Evolutionary conservation across 2,888 invertebrate species (phyloP).

Genomic region (Tipula confusa): DNA sequence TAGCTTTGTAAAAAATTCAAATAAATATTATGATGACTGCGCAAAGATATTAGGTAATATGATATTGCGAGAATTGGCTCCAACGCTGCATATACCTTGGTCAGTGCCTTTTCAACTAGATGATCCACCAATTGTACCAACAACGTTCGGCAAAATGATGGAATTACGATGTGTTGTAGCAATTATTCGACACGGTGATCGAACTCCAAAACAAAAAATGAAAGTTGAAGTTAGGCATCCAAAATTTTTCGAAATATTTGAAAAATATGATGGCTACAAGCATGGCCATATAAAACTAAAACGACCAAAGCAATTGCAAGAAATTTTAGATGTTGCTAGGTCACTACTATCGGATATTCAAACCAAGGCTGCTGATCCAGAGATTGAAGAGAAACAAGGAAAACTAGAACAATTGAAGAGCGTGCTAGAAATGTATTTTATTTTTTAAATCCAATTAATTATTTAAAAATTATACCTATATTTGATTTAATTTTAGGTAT

Average conservation of each 20-base stretch:
- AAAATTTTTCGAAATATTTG: slow-evolving; percentile 98
- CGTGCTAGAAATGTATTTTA: slow-evolving; percentile 95
- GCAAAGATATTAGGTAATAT: slow-evolving; percentile 97
- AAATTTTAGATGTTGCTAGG: slow-evolving; percentile 94
- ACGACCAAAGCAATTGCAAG: slow-evolving; percentile 93
- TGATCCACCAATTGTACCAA: slow-evolving; percentile 98
- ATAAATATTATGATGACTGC: slow-evolving; percentile 99
- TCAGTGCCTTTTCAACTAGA: slow-evolving; percentile 94
- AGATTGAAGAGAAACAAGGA: slow-evolving; percentile 93
- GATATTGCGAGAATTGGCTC: slow-evolving; percentile 91
- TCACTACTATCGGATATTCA: slow-evolving; percentile 85
- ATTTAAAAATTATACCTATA: not conserved
- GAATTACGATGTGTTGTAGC: slow-evolving; percentile 91
- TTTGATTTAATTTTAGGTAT: slow-evolving; percentile 62
- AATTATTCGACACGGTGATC: slow-evolving; percentile 95
- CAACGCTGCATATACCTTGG: slow-evolving; percentile 95
- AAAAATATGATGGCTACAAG: slow-evolving; percentile 93
- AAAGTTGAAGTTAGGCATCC: slow-evolving; percentile 97
- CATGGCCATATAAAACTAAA: slow-evolving; percentile 96
- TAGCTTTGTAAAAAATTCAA: slow-evolving; percentile 99
- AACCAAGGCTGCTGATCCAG: slow-evolving; percentile 80
- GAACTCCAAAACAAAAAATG: slow-evolving; percentile 99
- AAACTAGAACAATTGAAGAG: slow-evolving; percentile 96
- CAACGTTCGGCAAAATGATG: slow-evolving; percentile 98
- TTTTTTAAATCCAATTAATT: slow-evolving; percentile 28